Evolutionary conservation across 2,888 invertebrate genomes (phyloP).

Genomic region (Sminthurinus aureus): DNA sequence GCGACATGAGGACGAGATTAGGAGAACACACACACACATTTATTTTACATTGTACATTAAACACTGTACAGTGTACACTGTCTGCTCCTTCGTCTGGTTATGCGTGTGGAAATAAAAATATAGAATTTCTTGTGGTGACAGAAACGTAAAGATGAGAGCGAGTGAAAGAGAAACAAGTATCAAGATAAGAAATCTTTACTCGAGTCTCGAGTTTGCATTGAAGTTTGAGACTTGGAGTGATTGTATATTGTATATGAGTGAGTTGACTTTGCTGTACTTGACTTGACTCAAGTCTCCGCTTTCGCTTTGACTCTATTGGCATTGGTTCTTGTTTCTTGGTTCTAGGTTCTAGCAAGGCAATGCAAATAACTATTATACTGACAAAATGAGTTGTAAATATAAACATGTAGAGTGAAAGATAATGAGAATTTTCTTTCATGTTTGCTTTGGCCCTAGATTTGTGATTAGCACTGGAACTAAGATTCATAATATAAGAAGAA

Average conservation of each 20-base stretch:
- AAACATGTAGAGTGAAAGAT: not conserved
- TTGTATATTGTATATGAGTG: not conserved
- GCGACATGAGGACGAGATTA: too few relatives aligned
- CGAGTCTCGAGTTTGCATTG: not conserved
- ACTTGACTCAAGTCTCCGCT: too few relatives aligned
- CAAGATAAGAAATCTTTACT: not conserved
- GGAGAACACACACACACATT: too few relatives aligned
- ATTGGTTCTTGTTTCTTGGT: too few relatives aligned
- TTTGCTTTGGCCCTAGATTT: slow-evolving; percentile 18
- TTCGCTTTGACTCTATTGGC: too few relatives aligned
- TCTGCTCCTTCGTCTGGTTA: not conserved
- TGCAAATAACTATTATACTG: slow-evolving; percentile 13
- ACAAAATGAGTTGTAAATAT: slow-evolving; percentile 11
- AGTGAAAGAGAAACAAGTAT: slow-evolving; percentile 5
- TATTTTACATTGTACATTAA: too few relatives aligned
- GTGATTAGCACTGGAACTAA: slow-evolving; percentile 3
- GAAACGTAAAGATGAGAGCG: not conserved
- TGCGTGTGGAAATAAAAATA: slow-evolving; percentile 14
- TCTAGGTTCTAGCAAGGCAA: not conserved
- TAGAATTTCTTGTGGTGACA: slow-evolving; percentile 20
- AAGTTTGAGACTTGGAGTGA: not conserved
- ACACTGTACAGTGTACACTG: too few relatives aligned
- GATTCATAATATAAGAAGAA: not conserved
- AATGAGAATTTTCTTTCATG: slow-evolving; percentile 8
- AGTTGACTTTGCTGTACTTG: not conserved